Conservation (phyloP, 2,113 vertebrate genomes). For the Podarcis cretensis region DNA sequence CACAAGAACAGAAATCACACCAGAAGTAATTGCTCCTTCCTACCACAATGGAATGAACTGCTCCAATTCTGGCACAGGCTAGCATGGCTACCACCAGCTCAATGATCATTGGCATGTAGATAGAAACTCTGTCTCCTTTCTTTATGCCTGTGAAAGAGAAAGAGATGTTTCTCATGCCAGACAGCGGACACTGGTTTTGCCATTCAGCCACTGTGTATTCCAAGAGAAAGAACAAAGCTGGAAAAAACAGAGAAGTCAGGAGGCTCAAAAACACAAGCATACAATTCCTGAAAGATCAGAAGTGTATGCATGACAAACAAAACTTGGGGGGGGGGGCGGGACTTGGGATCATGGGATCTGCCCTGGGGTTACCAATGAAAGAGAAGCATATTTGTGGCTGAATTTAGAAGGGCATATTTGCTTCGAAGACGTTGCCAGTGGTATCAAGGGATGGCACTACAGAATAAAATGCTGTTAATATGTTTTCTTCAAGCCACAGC, state of each 20-base stretch:
- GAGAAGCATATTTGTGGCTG: neutral
- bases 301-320: neutral
- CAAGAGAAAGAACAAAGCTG: neutral
- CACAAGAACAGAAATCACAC: neutral
- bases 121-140: constrained; percentile 92
- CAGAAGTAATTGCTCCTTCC: constrained; percentile 44
- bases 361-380: neutral
- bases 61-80: constrained; percentile 92
- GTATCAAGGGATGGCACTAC: too few relatives aligned
- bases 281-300: neutral
- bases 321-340: neutral
- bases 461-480: too few relatives aligned
- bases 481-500: neutral
- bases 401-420: neutral
- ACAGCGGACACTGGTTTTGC: neutral
- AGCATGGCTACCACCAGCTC: constrained; percentile 96
- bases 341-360: neutral
- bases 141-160: constrained; percentile 80
- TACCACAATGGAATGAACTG: constrained; percentile 95
- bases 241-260: neutral
- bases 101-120: constrained; percentile 98
- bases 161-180: neutral
- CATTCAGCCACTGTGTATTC: neutral
- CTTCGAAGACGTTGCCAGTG: neutral
- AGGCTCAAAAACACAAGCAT: neutral